Conservation (phyloP, 2,888 invertebrate genomes). For the Agrochola circellaris region DNA sequence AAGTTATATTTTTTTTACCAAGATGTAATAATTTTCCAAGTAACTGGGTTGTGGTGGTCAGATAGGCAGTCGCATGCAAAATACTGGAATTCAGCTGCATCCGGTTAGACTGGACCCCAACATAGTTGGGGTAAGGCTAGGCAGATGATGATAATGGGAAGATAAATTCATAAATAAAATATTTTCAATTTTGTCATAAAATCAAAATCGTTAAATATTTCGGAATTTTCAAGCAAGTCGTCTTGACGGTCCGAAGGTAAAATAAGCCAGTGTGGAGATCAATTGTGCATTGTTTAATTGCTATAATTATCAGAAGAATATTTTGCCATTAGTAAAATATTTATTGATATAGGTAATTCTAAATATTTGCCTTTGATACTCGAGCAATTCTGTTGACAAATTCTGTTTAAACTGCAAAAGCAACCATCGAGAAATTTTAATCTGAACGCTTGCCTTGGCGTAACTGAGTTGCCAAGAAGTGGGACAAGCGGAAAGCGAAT, state of each 20-base stretch:
- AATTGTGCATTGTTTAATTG: not conserved
- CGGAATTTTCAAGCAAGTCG: not conserved
- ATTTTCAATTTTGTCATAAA: not conserved
- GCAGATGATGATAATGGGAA: not conserved
- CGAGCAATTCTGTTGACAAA: not conserved
- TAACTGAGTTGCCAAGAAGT: conserved; percentile 7
- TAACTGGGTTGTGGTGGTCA: not conserved
- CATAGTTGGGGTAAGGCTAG: not conserved
- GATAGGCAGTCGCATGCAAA: not conserved
- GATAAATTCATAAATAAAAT: not conserved
- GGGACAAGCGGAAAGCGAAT: not conserved
- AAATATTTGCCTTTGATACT: not conserved
- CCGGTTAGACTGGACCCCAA: not conserved
- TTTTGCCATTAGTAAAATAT: not conserved
- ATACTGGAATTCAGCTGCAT: not conserved
- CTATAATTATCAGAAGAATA: not conserved
- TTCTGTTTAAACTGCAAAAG: not conserved
- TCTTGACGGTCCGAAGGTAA: not conserved
- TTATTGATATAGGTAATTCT: not conserved
- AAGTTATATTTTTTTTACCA: not conserved
- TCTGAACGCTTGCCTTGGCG: not conserved
- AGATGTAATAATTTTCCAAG: not conserved
- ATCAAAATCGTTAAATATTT: not conserved
- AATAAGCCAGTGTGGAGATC: not conserved
- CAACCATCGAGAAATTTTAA: not conserved